Evolutionary conservation across 2,888 invertebrate species (phyloP), one percentile per base, ranked within the genome.

Genomic region (Sphaerolaimus hirsutus): DNA sequence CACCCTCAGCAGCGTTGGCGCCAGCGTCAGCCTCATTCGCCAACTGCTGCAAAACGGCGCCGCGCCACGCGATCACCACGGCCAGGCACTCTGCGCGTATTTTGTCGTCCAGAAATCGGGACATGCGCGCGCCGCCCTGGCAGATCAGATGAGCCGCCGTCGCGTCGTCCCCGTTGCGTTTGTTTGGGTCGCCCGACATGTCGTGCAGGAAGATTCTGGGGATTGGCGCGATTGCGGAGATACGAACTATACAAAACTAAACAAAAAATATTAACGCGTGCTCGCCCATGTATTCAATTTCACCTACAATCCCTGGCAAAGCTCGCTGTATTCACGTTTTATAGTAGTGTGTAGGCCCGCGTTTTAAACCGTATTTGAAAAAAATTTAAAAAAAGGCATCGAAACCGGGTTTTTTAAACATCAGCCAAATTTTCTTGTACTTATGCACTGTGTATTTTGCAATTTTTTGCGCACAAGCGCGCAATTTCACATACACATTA

Each of bases 151-250:
- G 76, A 48, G 76, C 63, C 10, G 73, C 71, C 1, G 74, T 74
- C 59, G 76, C 75, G 56, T 75, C 74, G 41, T 67, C 63, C 21
- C 67, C 70, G 60, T 76, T 76, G 49, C 71, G 72, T 63, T 76
- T 76, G 63, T 76, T 76, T 22, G 76, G 76, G 62, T 76, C 76
- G 10, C 76, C 76, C 29, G 72, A 72, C 47, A 74, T 64, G 50
- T 76, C 75, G 57, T 69, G 71, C 25, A 76, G 64, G 59, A 76
- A 76, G 49, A 75, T 73, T 55, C 76, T 72, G 52, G 7, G 58
- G 53, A 41, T 41, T 24, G 49, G 46, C 29, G 14, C 14, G 29
- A 10, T n/a, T n/a, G n/a, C n/a, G n/a, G n/a, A n/a, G n/a, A n/a
- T n/a, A n/a, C n/a, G n/a, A n/a, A n/a, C n/a, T n/a, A n/a, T n/a